A percentile compares a stretch with the other conserved stretches of the same genome.
phyloP scores from a whole-genome alignment of 1,140 invertebrate species.

The Catajapyx aquilonaris region DNA sequence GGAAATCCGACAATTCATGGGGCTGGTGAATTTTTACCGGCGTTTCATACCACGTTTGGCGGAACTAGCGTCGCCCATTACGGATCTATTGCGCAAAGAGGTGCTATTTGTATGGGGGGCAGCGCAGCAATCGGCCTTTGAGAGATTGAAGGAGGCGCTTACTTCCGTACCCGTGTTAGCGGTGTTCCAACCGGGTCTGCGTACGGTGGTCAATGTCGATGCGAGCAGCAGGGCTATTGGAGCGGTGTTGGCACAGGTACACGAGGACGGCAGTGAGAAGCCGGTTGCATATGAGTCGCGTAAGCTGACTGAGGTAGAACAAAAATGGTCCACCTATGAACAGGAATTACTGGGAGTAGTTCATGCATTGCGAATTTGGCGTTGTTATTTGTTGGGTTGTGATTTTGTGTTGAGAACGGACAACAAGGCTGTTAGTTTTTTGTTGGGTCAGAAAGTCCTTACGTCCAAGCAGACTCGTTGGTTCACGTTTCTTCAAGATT shows the following conservation, averaged over 20 bases:
- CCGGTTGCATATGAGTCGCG: too few species aligned
- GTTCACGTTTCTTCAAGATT: too few species aligned
- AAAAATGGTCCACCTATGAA: too few species aligned
- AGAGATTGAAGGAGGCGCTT: slow-evolving; percentile 1
- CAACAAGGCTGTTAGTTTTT: too few species aligned
- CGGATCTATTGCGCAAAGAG: slow-evolving; percentile 13
- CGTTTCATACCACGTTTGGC: slow-evolving; percentile 14
- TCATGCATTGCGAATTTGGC: too few species aligned
- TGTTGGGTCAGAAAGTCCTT: too few species aligned
- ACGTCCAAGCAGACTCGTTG: too few species aligned
- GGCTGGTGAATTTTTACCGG: slow-evolving; percentile 14
- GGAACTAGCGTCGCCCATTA: slow-evolving; percentile 11
- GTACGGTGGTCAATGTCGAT: slow-evolving; percentile 10
- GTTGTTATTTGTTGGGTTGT: too few species aligned
- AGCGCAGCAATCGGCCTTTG: slow-evolving; percentile 8
- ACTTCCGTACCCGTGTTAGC: slow-evolving; percentile 1
- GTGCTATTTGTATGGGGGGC: slow-evolving; percentile 6
- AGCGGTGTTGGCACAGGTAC: slow-evolving; percentile 8
- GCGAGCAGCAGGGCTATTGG: slow-evolving; percentile 8
- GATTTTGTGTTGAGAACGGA: too few species aligned
- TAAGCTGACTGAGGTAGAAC: too few species aligned
- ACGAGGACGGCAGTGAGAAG: too few species aligned
- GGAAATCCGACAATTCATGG: slow-evolving; percentile 13
- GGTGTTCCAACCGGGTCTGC: slow-evolving; percentile 7
- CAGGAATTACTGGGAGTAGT: too few species aligned